Evolutionary conservation across 2,113 vertebrate species (phyloP).

Genomic region (Odocoileus virginianus): DNA sequence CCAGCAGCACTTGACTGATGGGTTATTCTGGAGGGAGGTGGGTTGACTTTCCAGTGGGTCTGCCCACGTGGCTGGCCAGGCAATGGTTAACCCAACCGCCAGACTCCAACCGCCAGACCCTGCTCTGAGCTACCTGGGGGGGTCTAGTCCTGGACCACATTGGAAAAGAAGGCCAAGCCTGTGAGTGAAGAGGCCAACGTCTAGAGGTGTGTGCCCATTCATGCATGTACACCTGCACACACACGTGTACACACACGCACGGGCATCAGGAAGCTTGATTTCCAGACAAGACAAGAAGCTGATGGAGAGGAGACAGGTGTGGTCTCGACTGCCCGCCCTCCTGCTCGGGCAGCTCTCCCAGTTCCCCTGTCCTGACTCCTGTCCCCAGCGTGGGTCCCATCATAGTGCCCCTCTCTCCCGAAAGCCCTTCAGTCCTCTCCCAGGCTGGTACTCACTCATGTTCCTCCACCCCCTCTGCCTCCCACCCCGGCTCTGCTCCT

Average conservation of each 20-base stretch:
- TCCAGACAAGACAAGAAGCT: neutral
- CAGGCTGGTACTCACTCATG: neutral
- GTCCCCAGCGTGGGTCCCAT: neutral
- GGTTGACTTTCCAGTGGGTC: too few species aligned
- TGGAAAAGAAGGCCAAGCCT: neutral
- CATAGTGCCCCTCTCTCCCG: too few species aligned
- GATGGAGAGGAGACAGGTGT: neutral
- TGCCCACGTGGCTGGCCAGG: neutral
- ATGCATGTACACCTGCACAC: fast-evolving
- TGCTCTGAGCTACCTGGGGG: neutral
- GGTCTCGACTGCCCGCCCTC: fast-evolving
- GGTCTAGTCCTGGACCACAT: too few species aligned
- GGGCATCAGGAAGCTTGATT: neutral
- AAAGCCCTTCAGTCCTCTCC: neutral
- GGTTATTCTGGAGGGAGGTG: neutral
- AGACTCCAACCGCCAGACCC: neutral
- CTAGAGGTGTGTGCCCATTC: neutral
- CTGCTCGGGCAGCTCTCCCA: fast-evolving
- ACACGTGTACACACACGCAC: too few species aligned
- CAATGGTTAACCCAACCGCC: neutral
- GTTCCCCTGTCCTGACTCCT: neutral
- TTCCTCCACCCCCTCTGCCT: neutral
- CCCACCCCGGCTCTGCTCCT: neutral
- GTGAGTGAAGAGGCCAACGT: neutral
- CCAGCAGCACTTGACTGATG: neutral